Conservation (phyloP, 2,113 vertebrate genomes). For the Cyprinodon brontotheroides region DNA sequence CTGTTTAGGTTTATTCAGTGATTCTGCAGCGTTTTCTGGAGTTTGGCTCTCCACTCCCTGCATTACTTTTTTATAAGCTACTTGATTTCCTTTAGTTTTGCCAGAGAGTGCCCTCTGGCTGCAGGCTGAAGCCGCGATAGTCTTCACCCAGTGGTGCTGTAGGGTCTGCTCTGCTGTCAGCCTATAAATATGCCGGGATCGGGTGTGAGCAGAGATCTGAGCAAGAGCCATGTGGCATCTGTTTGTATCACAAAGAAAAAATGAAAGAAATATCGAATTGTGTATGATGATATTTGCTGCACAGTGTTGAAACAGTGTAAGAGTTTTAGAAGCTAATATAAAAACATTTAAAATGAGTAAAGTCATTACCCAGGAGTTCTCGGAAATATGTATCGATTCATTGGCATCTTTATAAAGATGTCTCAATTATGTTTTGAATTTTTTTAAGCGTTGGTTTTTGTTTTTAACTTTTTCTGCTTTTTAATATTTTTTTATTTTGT, state of each 20-base stretch:
- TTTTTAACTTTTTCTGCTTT: background rate
- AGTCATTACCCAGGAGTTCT: no score
- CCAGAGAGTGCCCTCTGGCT: constrained; percentile 75
- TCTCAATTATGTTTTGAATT: background rate
- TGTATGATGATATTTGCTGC: background rate
- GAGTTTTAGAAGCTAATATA: background rate
- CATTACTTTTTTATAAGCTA: constrained; percentile 17
- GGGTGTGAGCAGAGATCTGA: constrained; percentile 86
- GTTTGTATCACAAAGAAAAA: constrained; percentile 22
- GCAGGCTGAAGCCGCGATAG: constrained; percentile 70
- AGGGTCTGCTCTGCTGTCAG: constrained; percentile 88
- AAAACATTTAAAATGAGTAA: no score
- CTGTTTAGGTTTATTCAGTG: constrained; percentile 18
- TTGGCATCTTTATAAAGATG: background rate
- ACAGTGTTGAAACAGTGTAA: background rate
- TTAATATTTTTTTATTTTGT: background rate
- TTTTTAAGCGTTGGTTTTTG: no score
- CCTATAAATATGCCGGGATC: constrained; percentile 85
- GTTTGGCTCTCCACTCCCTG: constrained; percentile 20
- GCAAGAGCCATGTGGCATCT: constrained; percentile 89
- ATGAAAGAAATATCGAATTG: background rate
- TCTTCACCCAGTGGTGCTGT: constrained; percentile 89
- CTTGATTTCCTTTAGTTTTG: constrained; percentile 23
- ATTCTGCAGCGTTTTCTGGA: constrained; percentile 28
- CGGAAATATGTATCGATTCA: no score